A percentile compares a stretch with the other conserved stretches of the same genome.
These are phyloP conservation scores for Platyscapa corneri DNA, from an alignment of 1,140 invertebrate genomes.

Conservation along the genomic window DNA sequence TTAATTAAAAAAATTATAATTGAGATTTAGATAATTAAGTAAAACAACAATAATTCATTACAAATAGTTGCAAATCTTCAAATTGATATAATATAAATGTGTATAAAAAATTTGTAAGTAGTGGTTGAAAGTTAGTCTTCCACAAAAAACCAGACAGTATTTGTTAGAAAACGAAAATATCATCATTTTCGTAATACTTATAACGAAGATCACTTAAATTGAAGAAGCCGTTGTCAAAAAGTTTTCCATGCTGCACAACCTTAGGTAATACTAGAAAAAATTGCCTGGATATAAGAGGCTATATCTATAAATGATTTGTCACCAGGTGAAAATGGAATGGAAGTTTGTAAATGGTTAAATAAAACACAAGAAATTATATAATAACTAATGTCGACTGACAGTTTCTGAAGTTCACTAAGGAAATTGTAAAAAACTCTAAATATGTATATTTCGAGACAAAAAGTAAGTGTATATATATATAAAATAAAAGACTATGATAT, in stretches of 20 bases:
- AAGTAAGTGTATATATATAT: constrained; percentile 59
- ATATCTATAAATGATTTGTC: constrained; percentile 38
- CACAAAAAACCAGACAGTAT: constrained; percentile 6
- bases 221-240: constrained; percentile 48
- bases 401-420: constrained; percentile 59
- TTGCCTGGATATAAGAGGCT: constrained; percentile 38
- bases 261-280: constrained; percentile 32
- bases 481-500: constrained; percentile 54
- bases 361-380: constrained; percentile 6
- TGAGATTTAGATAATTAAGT: neutral
- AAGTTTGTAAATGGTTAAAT: constrained; percentile 20
- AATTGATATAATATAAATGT: neutral
- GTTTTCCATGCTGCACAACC: constrained; percentile 43
- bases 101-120: constrained; percentile 1
- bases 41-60: neutral
- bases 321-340: constrained; percentile 32
- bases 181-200: neutral
- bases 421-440: constrained; percentile 59
- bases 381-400: constrained; percentile 57
- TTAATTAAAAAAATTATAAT: neutral
- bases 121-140: constrained; percentile 43
- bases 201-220: constrained; percentile 15
- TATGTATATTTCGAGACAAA: constrained; percentile 57
- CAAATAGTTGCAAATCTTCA: neutral
- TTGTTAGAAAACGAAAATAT: neutral